Percentiles rank a stretch among this genome's conserved stretches.
These are phyloP conservation scores for Atlantisia rogersi DNA, from an alignment of 2,113 vertebrate species.

Conservation along the genomic window DNA sequence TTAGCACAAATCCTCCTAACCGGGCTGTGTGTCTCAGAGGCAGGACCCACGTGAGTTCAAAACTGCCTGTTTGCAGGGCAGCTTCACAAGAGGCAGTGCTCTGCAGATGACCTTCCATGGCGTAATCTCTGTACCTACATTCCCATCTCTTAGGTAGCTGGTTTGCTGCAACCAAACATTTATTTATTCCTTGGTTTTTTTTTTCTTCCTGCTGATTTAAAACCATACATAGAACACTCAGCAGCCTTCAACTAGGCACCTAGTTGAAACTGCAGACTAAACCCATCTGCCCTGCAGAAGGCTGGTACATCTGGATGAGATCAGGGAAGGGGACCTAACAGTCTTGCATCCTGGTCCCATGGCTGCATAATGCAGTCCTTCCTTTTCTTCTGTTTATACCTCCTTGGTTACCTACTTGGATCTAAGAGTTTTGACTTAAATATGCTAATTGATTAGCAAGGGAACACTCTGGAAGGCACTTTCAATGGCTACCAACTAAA, in stretches of 20 bases:
- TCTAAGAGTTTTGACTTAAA: background rate
- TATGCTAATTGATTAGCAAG: background rate
- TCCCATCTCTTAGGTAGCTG: background rate
- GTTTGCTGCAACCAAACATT: background rate
- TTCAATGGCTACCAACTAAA: background rate
- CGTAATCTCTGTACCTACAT: background rate
- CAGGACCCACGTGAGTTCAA: rapidly evolving
- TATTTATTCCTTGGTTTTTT: background rate
- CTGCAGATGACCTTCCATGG: background rate
- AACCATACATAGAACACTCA: background rate
- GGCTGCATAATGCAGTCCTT: background rate
- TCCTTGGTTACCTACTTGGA: background rate
- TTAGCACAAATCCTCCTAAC: background rate
- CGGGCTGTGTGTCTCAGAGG: background rate
- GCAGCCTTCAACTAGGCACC: background rate
- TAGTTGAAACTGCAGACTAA: background rate
- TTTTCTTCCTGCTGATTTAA: background rate
- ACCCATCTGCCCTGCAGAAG: background rate
- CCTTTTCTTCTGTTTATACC: background rate
- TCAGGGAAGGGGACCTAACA: background rate
- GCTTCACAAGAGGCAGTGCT: background rate
- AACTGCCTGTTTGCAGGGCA: background rate
- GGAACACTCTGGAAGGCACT: background rate
- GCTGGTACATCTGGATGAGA: background rate
- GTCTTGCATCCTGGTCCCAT: background rate